Conservation (phyloP, 2,113 vertebrate species). For the Cyanistes caeruleus region DNA sequence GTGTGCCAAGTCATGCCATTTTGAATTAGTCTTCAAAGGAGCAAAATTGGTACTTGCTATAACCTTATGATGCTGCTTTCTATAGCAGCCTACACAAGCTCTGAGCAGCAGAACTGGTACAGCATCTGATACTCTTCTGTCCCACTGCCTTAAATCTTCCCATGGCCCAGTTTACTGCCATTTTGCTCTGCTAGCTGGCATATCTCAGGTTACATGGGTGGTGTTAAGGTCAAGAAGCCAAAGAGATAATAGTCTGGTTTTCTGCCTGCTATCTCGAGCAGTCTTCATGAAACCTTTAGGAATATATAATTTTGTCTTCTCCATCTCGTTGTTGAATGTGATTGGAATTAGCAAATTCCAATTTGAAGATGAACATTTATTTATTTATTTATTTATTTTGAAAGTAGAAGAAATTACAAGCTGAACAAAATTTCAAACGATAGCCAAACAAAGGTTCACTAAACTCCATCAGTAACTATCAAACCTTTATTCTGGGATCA, state of each 20-base stretch:
- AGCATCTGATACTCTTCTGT: background rate
- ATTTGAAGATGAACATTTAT: no score
- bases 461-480: background rate
- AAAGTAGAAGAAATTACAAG: background rate
- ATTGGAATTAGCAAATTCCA: background rate
- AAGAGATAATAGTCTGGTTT: background rate
- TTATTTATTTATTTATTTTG: background rate
- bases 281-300: background rate
- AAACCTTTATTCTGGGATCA: background rate
- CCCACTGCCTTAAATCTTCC: background rate
- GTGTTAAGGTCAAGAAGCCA: background rate
- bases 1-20: background rate
- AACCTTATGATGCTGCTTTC: background rate
- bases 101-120: background rate
- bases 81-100: rapidly evolving
- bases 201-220: background rate
- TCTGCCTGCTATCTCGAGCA: background rate
- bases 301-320: background rate
- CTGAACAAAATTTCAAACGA: background rate
- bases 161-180: background rate
- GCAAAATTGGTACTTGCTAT: background rate
- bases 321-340: background rate
- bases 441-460: background rate
- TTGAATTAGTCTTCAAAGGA: background rate
- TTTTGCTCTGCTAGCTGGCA: background rate